Percentiles rank a stretch among this genome's conserved stretches.
Conservation (phyloP, 2,797 vertebrate genomes). For the Anableps anableps region DNA sequence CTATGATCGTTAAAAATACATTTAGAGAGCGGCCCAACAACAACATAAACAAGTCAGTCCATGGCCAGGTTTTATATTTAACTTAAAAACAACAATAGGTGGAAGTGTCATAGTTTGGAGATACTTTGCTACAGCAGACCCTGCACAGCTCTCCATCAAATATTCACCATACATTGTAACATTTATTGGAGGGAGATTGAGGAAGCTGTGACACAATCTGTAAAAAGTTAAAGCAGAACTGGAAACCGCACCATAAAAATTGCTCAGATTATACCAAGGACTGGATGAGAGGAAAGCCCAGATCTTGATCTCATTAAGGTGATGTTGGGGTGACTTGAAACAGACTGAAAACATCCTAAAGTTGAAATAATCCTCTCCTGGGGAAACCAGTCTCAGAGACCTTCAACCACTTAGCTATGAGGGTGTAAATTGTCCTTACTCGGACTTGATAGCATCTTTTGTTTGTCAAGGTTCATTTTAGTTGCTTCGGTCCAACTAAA, state of each 20-base stretch:
- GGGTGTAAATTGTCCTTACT: too few species aligned
- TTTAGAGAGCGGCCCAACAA: neutral
- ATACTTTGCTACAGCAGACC: neutral
- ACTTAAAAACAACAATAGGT: neutral
- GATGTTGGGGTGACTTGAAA: neutral
- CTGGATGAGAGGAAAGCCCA: neutral
- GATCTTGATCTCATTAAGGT: neutral
- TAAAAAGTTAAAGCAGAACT: neutral
- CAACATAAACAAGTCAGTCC: neutral
- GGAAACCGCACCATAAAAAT: neutral
- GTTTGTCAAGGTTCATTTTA: neutral
- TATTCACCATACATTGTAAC: neutral
- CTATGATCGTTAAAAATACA: neutral
- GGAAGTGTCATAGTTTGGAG: neutral
- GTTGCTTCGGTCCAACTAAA: neutral
- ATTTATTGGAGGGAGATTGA: neutral
- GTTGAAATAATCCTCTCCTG: neutral
- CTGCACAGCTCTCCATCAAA: neutral
- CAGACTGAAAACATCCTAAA: neutral
- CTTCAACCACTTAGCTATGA: neutral
- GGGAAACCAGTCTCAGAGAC: too few species aligned
- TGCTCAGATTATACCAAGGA: neutral
- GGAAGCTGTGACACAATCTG: neutral
- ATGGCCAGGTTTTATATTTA: neutral
- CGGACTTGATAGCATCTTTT: neutral